phyloP scores from a whole-genome alignment of 2,113 vertebrate genomes.

The Rhineura floridana region DNA sequence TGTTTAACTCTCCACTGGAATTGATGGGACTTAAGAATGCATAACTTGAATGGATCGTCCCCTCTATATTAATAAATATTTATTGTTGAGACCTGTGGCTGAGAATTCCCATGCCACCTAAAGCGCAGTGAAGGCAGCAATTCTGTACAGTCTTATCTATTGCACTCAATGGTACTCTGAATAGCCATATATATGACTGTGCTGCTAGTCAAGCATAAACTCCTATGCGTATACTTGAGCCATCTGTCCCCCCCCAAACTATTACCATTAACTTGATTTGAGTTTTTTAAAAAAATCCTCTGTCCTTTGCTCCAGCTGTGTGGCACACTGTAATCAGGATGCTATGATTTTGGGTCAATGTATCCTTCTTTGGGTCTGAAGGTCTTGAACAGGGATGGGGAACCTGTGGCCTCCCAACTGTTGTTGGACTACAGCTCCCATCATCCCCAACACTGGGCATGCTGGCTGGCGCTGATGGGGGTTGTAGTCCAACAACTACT shows the following conservation, averaged over 20 bases:
- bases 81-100: background rate
- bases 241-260: background rate
- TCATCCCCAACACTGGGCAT: no score
- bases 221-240: background rate
- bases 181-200: background rate
- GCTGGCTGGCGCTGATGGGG: no score
- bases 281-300: no score
- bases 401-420: no score
- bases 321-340: background rate
- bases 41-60: background rate
- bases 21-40: background rate
- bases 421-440: no score
- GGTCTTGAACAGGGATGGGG: no score
- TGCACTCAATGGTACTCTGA: background rate
- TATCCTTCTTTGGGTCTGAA: no score
- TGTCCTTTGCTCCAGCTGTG: background rate
- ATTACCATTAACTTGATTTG: background rate
- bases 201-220: background rate
- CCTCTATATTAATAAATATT: background rate
- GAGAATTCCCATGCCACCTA: background rate
- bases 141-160: background rate
- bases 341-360: background rate
- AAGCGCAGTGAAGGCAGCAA: background rate
- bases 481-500: no score
- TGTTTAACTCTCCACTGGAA: background rate